Base-by-base conservation (phyloP, 2,888 invertebrate species). In the Sepioteuthis lessoniana region DNA sequence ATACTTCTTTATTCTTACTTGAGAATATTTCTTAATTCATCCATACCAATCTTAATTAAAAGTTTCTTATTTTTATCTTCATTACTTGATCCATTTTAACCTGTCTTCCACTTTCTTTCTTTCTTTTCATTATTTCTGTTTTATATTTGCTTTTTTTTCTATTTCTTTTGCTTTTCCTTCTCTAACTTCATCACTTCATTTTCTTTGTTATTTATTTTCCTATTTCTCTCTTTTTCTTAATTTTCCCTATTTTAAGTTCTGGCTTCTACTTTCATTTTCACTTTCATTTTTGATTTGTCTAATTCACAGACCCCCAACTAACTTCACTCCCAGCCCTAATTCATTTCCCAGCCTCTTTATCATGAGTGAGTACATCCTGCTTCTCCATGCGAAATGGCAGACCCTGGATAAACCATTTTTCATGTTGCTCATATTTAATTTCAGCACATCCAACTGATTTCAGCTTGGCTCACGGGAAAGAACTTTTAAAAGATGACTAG, bases 361-460 rank as follows among this genome's bases (percentile, higher is more conserved):
- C 76, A 76, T 19, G n/a, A 76, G 76, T 76, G 76, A n/a, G 76
- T 76, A 76, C 76, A n/a, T 76, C 76, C 76, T 35, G 76, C n/a
- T 76, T 35, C 76, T 76, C 35, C 76, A 35, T 76, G 76, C 76
- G n/a, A 76, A 76, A 76, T 76, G 35, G n/a, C 76, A 76, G 25
- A 76, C 76, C 76, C 76, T 13, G 76, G 76, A n/a, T 76, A 76
- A 76, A n/a, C 76, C 76, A 76, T 35, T n/a, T 76, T 76, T 76
- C 76, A 76, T 76, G 76, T 76, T 76, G 76, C 76, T 76, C 76
- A 76, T 76, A 76, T 76, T 76, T n/a, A n/a, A 76, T 76, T 76
- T 76, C 76, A 76, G 76, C 76, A n/a, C 76, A 76, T 76, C 76
- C 76, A 55, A 55, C 55, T 55, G 55, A 55, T 55, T 55, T 55